Conservation (phyloP, 1,140 invertebrate species). For the Nylanderia fulva region DNA sequence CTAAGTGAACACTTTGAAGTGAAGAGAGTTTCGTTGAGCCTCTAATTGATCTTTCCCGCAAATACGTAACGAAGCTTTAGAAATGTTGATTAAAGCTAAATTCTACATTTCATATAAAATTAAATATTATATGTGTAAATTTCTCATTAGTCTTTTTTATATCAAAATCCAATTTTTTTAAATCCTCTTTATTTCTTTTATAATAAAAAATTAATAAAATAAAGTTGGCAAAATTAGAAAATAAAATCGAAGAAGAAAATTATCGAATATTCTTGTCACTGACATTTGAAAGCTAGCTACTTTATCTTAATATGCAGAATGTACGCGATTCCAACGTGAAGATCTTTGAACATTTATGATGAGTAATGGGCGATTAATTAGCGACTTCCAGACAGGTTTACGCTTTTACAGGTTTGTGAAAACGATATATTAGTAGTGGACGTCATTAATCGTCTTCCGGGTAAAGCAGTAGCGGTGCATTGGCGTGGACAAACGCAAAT, state of each 20-base stretch:
- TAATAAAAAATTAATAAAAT: too few relatives aligned
- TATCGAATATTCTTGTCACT: too few relatives aligned
- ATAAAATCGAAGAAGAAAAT: neutral
- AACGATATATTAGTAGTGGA: conserved; percentile 95
- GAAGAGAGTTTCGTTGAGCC: neutral
- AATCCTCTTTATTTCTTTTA: neutral
- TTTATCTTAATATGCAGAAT: too few relatives aligned
- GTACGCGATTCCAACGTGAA: neutral
- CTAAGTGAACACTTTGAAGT: conserved; percentile 28
- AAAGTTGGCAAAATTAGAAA: neutral
- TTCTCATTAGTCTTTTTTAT: neutral
- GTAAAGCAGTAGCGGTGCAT: conserved; percentile 91
- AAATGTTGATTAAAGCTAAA: conserved; percentile 41
- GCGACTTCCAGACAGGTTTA: neutral
- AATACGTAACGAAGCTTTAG: conserved; percentile 28
- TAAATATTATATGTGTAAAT: neutral
- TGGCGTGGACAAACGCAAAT: conserved; percentile 93
- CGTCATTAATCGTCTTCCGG: conserved; percentile 91
- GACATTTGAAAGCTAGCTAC: neutral
- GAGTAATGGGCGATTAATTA: neutral
- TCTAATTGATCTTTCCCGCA: conserved; percentile 4
- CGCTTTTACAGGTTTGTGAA: conserved; percentile 89
- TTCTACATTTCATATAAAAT: neutral
- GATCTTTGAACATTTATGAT: neutral
- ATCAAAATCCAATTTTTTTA: neutral